A percentile compares a stretch with the other conserved stretches of the same genome.
These are phyloP conservation scores for Equus przewalskii DNA, from an alignment of 2,113 vertebrate genomes.

Conservation along the genomic window DNA sequence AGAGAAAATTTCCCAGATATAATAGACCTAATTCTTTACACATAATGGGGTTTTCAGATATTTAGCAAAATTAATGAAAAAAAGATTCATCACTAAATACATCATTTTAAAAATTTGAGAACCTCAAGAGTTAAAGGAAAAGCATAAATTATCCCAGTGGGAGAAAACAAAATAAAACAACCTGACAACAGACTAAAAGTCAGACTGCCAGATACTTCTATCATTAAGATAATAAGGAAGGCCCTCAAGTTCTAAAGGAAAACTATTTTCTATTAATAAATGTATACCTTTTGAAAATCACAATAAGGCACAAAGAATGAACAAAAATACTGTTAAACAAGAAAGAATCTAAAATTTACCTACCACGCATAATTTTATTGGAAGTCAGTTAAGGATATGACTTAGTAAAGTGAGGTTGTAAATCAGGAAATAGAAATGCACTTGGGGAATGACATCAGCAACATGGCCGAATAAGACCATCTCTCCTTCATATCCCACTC, in stretches of 20 bases:
- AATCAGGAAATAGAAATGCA: not conserved
- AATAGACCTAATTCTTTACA: not conserved
- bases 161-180: not conserved
- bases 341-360: not conserved
- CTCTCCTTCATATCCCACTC: accelerated
- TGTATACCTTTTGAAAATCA: not conserved
- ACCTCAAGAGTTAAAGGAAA: not conserved
- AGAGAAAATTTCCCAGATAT: not conserved
- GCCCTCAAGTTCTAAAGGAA: not conserved
- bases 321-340: not conserved
- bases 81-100: not conserved
- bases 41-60: not conserved
- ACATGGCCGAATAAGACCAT: not conserved
- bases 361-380: not conserved
- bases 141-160: not conserved
- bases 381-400: not conserved
- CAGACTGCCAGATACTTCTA: not conserved
- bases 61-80: not conserved
- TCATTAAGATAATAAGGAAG: not conserved
- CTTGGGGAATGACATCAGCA: not conserved
- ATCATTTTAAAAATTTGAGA: not conserved
- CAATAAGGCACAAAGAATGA: not conserved
- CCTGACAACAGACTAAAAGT: not conserved
- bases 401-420: not conserved
- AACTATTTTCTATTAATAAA: not conserved